Percentiles rank a stretch among this genome's conserved stretches.
phyloP scores from a whole-genome alignment of 2,113 vertebrate species.

The Catharus fuscescens region DNA sequence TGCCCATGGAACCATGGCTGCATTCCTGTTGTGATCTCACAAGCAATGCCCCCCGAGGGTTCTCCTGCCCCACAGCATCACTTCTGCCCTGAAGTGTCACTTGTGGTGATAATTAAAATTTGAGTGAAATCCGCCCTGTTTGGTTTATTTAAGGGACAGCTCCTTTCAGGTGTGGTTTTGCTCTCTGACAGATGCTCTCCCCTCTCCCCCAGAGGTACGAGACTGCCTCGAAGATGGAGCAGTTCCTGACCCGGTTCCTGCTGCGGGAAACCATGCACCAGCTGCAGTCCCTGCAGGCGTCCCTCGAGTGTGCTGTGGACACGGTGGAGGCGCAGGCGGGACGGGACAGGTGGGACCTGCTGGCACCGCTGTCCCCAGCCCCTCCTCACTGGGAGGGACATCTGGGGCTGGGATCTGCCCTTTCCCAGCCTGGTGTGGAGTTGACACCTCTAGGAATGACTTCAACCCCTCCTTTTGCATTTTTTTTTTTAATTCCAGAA shows the following conservation, averaged over 20 bases:
- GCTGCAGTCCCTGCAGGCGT: slow-evolving; percentile 90
- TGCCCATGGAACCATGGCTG: background rate
- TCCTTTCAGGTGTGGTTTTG: background rate
- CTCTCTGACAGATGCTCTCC: background rate
- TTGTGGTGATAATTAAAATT: background rate
- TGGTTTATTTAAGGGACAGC: background rate
- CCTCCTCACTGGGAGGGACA: background rate
- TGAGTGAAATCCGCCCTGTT: rapidly evolving
- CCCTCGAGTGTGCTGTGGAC: slow-evolving; percentile 93
- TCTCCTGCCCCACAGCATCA: background rate
- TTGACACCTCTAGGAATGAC: background rate
- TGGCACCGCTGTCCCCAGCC: background rate
- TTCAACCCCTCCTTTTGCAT: background rate
- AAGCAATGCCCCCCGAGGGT: rapidly evolving
- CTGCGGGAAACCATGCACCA: slow-evolving; percentile 92
- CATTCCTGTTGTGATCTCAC: background rate
- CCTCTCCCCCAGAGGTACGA: slow-evolving; percentile 85
- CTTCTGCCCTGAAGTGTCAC: background rate
- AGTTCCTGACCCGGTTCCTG: slow-evolving; percentile 96
- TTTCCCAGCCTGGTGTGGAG: rapidly evolving
- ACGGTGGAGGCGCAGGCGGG: slow-evolving; percentile 89
- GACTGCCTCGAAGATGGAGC: slow-evolving; percentile 88
- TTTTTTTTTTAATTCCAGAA: slow-evolving; percentile 58
- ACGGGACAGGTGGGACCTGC: slow-evolving; percentile 22
- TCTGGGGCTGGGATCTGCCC: background rate